Conservation (phyloP, 2,797 vertebrate species). For the Pygocentrus nattereri region DNA sequence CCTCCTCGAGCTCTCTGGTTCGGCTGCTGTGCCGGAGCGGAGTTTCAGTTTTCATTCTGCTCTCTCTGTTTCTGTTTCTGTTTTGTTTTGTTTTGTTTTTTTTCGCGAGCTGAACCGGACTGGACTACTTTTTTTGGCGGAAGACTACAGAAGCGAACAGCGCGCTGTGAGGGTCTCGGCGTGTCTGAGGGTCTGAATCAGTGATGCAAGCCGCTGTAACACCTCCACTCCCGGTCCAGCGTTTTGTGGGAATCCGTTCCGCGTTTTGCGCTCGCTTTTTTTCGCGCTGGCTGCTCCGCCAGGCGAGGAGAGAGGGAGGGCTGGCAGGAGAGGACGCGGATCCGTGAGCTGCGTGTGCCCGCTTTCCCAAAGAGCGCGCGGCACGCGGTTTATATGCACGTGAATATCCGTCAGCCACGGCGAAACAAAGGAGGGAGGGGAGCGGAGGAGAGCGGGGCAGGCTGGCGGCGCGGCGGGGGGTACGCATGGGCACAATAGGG, state of each 20-base stretch:
- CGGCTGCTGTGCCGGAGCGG: conserved; percentile 54
- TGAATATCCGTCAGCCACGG: conserved; percentile 34
- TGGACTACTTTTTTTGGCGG: too few relatives aligned
- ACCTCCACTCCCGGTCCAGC: not conserved
- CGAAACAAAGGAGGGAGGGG: not conserved
- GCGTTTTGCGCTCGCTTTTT: conserved; percentile 53
- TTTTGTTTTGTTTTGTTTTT: not conserved
- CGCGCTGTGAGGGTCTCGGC: too few relatives aligned
- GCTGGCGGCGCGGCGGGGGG: conserved; percentile 60
- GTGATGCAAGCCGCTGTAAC: conserved; percentile 61
- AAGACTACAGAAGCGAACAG: too few relatives aligned
- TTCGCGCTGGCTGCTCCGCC: conserved; percentile 38
- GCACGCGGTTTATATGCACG: conserved; percentile 15
- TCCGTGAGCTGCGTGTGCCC: conserved; percentile 32
- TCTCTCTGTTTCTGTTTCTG: not conserved
- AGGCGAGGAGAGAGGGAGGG: conserved; percentile 36
- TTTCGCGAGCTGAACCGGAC: too few relatives aligned
- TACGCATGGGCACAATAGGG: conserved; percentile 71
- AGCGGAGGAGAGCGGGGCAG: conserved; percentile 46
- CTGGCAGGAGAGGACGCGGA: conserved; percentile 42
- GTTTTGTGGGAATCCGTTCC: conserved; percentile 51
- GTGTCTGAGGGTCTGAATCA: not conserved
- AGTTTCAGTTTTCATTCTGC: not conserved
- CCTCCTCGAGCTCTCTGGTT: conserved; percentile 28
- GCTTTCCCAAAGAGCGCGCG: conserved; percentile 21